Base-by-base conservation (phyloP, 2,888 invertebrate species). In the Drosophila setosimentum region DNA sequence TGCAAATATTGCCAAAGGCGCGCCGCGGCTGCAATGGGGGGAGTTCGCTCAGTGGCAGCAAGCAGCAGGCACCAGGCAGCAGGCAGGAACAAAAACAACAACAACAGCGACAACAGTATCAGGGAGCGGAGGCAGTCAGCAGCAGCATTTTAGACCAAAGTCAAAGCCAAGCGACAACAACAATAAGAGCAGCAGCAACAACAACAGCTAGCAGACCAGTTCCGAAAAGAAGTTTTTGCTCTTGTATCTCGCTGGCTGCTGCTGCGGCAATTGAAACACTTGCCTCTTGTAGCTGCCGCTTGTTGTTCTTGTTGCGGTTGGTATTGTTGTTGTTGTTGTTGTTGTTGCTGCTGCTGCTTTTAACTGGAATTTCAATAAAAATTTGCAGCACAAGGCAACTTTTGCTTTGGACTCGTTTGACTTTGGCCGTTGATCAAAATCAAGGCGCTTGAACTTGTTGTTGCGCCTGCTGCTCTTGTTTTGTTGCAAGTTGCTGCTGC, bases 341-440 rank as follows among this genome's bases (percentile, higher is more conserved):
- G 62, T 77, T 78, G 64, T 51, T 73, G n/a, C n/a, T n/a, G n/a
- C n/a, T n/a, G 49, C 33, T 73, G 45, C 64, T 78, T 81, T 86
- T 89, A 89, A 76, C 82, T 82, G 82, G 90, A 87, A 90, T 87
- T 87, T 88, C 87, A 90, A 87, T 87, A 86, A 83, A 88, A 90
- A 86, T 88, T 88, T 86, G 77, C 84, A 81, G 83, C 80, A 68
- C 73, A 76, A 80, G 80, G 73, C 82, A 79, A 85, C 83, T 87
- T 83, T 89, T 85, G 87, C 89, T 89, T 83, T 86, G 90, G 90
- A 88, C 90, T 88, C 70, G 89, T 88, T 83, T 88, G 82, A 76
- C 80, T 87, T 90, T 88, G 87, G 87, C 82, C 82, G 85, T 84
- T 81, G 81, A 82, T 82, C 80, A 82, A 80, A 82, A 82, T 82